Evolutionary conservation across 2,797 vertebrate species (phyloP).

Genomic region (Carduelis carduelis): DNA sequence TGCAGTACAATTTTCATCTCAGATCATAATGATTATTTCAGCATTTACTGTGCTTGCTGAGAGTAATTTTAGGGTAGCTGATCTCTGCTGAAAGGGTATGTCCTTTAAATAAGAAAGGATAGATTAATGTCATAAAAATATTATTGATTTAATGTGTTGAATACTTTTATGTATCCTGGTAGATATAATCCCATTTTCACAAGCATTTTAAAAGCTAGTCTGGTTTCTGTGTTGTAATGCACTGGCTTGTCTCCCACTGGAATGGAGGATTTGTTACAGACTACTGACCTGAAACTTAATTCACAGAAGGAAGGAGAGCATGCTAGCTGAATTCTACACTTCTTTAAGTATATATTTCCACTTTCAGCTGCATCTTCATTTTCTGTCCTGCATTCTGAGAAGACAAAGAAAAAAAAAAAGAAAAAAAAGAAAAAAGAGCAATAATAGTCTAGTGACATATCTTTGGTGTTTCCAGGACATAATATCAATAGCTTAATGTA

Average conservation of each 20-base stretch:
- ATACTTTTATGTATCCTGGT: background rate
- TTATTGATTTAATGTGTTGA: background rate
- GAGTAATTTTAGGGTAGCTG: background rate
- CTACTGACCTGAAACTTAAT: constrained; percentile 33
- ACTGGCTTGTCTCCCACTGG: background rate
- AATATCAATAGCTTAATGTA: background rate
- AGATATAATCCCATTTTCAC: background rate
- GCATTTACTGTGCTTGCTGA: background rate
- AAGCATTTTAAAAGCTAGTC: background rate
- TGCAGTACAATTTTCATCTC: background rate
- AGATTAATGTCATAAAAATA: background rate
- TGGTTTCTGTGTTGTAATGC: background rate
- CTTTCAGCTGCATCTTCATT: background rate
- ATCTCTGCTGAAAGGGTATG: background rate
- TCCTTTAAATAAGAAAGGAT: background rate
- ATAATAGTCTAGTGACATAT: background rate
- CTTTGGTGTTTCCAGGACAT: background rate
- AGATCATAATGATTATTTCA: background rate
- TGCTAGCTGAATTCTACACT: background rate
- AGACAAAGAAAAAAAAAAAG: background rate
- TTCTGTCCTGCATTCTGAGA: background rate
- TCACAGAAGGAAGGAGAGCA: background rate
- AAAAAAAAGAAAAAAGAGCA: background rate
- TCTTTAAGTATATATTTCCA: background rate
- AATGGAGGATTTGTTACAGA: constrained; percentile 11